These are phyloP conservation scores for Enteromius mattozi DNA, from an alignment of 2,797 vertebrate species.

Conservation along the genomic window DNA sequence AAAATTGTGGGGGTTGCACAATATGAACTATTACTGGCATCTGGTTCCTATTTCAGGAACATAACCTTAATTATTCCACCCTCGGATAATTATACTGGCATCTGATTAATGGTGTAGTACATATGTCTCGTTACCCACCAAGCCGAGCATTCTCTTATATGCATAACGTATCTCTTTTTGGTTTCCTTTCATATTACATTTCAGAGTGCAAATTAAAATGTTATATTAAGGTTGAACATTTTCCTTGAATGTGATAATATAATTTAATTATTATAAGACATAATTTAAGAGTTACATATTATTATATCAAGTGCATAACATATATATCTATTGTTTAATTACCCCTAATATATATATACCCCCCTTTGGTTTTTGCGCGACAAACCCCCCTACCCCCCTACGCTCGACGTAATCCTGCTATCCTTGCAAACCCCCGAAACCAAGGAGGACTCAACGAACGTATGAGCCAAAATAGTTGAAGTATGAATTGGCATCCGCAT, in stretches of 20 bases:
- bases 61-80: too few relatives aligned
- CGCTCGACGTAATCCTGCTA: background rate
- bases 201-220: background rate
- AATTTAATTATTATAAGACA: background rate
- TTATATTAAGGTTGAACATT: slow-evolving; percentile 34
- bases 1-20: too few relatives aligned
- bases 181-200: slow-evolving; percentile 34
- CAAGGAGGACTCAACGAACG: slow-evolving; percentile 27
- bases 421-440: slow-evolving; percentile 63
- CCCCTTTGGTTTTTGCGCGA: background rate
- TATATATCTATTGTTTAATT: rapidly evolving
- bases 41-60: slow-evolving; percentile 17
- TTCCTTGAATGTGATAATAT: background rate
- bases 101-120: slow-evolving; percentile 54
- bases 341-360: too few relatives aligned
- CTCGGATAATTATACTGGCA: background rate
- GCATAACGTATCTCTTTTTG: slow-evolving; percentile 26
- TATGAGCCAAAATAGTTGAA: rapidly evolving
- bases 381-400: slow-evolving; percentile 64
- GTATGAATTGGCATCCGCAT: too few relatives aligned
- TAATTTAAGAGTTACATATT: background rate
- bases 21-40: slow-evolving; percentile 63
- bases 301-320: slow-evolving; percentile 50
- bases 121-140: slow-evolving; percentile 26
- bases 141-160: slow-evolving; percentile 49